phyloP scores from a whole-genome alignment of 2,113 vertebrate species.

The Neodon shergylaensis region DNA sequence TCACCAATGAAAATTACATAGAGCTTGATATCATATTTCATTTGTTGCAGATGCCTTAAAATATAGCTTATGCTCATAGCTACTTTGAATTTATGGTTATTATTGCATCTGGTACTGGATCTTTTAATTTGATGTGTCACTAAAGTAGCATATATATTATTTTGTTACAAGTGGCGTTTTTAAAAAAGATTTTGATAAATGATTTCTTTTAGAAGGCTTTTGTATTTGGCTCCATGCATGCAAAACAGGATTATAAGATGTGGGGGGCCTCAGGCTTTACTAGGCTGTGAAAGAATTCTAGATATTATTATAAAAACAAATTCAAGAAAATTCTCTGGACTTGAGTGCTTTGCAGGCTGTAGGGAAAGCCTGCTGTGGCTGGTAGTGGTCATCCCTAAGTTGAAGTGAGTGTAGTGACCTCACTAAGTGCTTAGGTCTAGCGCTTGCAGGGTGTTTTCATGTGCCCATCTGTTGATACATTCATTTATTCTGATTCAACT shows the following conservation, averaged over 20 bases:
- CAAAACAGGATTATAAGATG: neutral
- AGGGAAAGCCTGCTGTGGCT: neutral
- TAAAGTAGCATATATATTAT: conserved; percentile 58
- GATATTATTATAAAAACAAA: neutral
- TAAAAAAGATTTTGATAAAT: conserved; percentile 32
- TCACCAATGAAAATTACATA: neutral
- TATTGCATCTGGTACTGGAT: conserved; percentile 40
- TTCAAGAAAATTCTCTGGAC: neutral
- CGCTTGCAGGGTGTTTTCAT: neutral
- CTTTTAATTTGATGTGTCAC: conserved; percentile 53
- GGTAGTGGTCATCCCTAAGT: no score
- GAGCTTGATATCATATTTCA: conserved; percentile 21
- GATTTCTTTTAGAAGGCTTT: conserved; percentile 7
- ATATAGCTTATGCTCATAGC: conserved; percentile 30
- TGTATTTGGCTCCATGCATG: neutral
- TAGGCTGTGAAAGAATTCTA: neutral
- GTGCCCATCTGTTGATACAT: neutral
- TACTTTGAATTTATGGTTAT: conserved; percentile 10
- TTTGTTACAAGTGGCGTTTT: neutral
- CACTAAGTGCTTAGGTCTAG: neutral
- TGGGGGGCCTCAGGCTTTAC: neutral
- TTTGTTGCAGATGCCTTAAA: conserved; percentile 35
- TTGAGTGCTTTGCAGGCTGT: neutral
- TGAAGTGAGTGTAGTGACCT: neutral
- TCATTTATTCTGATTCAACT: neutral